A percentile compares a stretch with the other conserved stretches of the same genome.
Evolutionary conservation across 2,113 vertebrate genomes (phyloP).

Genomic region (Xiphorhynchus elegans): DNA sequence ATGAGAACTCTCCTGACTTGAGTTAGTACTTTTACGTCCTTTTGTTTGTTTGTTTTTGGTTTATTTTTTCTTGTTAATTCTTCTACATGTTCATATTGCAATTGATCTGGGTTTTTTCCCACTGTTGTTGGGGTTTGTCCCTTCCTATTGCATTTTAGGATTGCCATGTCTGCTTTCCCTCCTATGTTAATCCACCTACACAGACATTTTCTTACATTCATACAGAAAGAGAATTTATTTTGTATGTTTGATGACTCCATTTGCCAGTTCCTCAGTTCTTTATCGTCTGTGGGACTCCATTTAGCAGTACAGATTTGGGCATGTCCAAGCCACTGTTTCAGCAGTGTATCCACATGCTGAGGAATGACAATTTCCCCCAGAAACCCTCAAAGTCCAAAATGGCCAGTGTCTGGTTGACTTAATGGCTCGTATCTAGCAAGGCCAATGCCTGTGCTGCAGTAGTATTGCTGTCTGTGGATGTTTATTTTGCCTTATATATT

Average conservation of each 20-base stretch:
- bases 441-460: not conserved
- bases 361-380: not conserved
- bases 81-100: not conserved
- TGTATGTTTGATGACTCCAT: not conserved
- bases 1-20: not conserved
- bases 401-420: not conserved
- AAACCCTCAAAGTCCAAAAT: not conserved
- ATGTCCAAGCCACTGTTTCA: not conserved
- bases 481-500: not conserved
- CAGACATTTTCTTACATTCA: not conserved
- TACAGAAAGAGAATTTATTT: not conserved
- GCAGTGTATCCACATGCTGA: not conserved
- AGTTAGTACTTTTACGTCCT: not conserved
- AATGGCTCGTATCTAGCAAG: not conserved
- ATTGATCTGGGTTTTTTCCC: not conserved
- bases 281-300: not conserved
- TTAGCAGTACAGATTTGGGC: not conserved
- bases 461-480: not conserved
- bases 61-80: not conserved
- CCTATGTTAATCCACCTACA: not conserved
- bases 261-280: not conserved
- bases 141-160: not conserved
- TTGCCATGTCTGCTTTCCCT: not conserved
- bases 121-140: rapidly evolving
- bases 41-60: no score